Percentiles rank a stretch among this genome's conserved stretches.
phyloP scores from a whole-genome alignment of 2,888 invertebrate genomes.

The Drosophila limbata region DNA sequence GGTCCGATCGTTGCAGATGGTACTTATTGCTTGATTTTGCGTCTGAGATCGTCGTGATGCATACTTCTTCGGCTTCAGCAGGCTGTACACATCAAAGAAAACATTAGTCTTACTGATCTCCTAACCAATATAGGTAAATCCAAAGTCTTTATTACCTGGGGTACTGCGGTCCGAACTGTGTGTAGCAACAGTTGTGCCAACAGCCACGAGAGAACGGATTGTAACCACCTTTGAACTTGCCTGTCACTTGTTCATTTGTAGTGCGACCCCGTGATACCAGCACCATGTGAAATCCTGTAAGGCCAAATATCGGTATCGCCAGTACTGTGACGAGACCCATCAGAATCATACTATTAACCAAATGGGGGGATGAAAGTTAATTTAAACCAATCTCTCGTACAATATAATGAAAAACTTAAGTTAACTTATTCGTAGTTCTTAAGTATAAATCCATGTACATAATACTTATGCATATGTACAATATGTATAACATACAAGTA shows the following conservation, averaged over 20 bases:
- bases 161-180: conserved; percentile 98
- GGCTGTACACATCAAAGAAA: conserved; percentile 83
- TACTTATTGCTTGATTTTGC: conserved; percentile 86
- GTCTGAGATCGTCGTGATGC: conserved; percentile 87
- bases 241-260: conserved; percentile 99
- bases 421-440: background rate
- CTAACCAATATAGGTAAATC: background rate
- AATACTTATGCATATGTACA: too few species aligned
- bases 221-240: conserved; percentile 99
- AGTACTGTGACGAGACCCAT: conserved; percentile 96
- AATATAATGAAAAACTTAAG: background rate
- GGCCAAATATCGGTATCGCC: conserved; percentile 98
- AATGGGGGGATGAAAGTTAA: conserved; percentile 27
- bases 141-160: conserved; percentile 90
- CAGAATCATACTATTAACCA: conserved; percentile 90
- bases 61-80: conserved; percentile 89
- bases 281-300: conserved; percentile 99
- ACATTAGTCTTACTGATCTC: background rate
- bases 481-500: too few species aligned
- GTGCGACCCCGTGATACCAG: conserved; percentile 98
- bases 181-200: conserved; percentile 97
- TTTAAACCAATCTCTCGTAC: conserved; percentile 44
- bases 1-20: conserved; percentile 85
- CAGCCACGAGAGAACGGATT: conserved; percentile 99
- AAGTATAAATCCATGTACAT: background rate